phyloP scores from a whole-genome alignment of 1,140 invertebrate species.

The Ericerus pela region DNA sequence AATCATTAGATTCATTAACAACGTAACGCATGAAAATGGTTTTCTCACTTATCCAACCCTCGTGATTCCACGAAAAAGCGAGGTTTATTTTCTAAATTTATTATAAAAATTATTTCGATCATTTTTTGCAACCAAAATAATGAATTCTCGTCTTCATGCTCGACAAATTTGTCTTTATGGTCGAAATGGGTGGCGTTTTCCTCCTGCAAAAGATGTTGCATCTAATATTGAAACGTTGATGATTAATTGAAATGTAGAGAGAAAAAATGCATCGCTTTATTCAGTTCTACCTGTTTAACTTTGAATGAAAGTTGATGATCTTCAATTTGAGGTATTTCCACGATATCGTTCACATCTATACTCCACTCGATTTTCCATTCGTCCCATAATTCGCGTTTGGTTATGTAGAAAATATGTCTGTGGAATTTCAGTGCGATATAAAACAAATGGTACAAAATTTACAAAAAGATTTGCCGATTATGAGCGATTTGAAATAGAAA shows the following conservation, averaged over 20 bases:
- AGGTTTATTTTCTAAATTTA: constrained; percentile 48
- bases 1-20: too few species aligned
- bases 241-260: background rate
- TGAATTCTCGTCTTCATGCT: background rate
- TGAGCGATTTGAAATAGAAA: constrained; percentile 26
- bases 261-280: too few species aligned
- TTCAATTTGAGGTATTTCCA: constrained; percentile 46
- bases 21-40: too few species aligned
- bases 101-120: constrained; percentile 53
- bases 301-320: constrained; percentile 52
- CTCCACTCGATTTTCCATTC: constrained; percentile 63
- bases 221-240: background rate
- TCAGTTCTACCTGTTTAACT: constrained; percentile 56
- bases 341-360: constrained; percentile 53
- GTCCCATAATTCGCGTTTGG: constrained; percentile 51
- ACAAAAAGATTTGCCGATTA: constrained; percentile 10
- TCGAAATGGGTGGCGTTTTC: background rate
- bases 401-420: constrained; percentile 57
- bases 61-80: constrained; percentile 2
- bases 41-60: background rate
- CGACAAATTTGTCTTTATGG: background rate
- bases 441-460: background rate
- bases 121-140: constrained; percentile 48
- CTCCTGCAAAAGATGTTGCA: background rate
- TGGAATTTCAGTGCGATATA: constrained; percentile 22